phyloP scores from a whole-genome alignment of 2,797 vertebrate genomes.

The Liasis olivaceus region DNA sequence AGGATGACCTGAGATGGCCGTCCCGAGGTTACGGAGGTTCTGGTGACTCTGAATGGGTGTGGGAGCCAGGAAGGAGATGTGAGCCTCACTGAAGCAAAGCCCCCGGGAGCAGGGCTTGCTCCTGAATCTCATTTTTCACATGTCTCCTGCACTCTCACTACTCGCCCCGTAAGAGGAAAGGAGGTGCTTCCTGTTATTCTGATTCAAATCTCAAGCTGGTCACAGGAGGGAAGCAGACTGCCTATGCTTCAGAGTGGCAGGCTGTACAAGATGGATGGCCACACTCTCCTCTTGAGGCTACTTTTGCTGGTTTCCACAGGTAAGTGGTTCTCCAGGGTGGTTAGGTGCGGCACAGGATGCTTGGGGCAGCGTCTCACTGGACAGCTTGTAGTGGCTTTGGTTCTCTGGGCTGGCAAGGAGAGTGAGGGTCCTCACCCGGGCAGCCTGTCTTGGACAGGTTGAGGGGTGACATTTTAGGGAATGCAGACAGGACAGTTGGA shows the following conservation, averaged over 20 bases:
- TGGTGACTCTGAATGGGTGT: slow-evolving; percentile 45
- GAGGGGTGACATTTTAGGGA: background rate
- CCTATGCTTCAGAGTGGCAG: slow-evolving; percentile 61
- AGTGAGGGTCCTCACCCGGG: too few relatives aligned
- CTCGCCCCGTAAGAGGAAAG: slow-evolving; percentile 72
- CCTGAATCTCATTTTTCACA: slow-evolving; percentile 74
- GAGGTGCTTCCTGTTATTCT: slow-evolving; percentile 73
- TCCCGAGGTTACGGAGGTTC: slow-evolving; percentile 12
- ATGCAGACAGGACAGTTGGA: background rate
- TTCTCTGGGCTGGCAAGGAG: background rate
- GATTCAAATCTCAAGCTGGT: slow-evolving; percentile 58
- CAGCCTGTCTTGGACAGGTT: background rate
- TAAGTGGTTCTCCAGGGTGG: slow-evolving; percentile 34
- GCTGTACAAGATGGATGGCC: slow-evolving; percentile 5
- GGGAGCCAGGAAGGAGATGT: slow-evolving; percentile 8
- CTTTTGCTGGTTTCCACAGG: slow-evolving; percentile 58
- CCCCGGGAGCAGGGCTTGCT: slow-evolving; percentile 56
- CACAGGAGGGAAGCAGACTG: slow-evolving; percentile 45
- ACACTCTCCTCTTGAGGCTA: slow-evolving; percentile 41
- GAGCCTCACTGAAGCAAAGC: background rate
- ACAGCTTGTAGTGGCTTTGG: background rate
- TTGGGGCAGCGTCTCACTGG: background rate
- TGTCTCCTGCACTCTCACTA: slow-evolving; percentile 66
- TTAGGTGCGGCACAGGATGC: too few relatives aligned
- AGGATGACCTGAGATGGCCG: slow-evolving; percentile 30